Evolutionary conservation across 2,113 vertebrate species (phyloP), one percentile per base, ranked within the genome.

Genomic region (Megaleporinus macrocephalus): DNA sequence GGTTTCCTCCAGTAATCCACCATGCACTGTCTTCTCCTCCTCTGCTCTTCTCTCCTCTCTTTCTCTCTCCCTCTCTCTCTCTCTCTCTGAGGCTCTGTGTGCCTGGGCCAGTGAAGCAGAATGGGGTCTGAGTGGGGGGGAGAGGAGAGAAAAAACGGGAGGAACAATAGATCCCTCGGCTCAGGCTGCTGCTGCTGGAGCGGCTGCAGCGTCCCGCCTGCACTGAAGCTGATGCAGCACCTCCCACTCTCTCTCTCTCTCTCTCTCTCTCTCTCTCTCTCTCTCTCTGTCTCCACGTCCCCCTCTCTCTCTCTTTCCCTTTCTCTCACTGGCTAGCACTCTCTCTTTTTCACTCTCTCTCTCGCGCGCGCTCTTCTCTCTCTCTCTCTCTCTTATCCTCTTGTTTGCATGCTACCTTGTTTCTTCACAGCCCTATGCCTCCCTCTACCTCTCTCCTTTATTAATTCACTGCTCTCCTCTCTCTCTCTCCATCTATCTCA

Each of bases 161-260:
- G 91, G 92, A 94, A 94, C 93, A 94, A 94, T 93, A 90, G 93
- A 92, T 86, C 86, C 83, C 85, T 81, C 85, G 89, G 82, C 86
- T 89, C 88, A 89, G 91, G 84, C 88, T 90, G 83, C 85, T 89
- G 89, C 89, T 91, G 84, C 87, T 90, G 83, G 81, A 86, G 79
- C 86, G 88, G 79, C 81, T 90, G 73, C 80, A 80, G 86, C 80
- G 63, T 88, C 80, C 87, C 84, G 86, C 90, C 89, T 89, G 81
- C 87, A 86, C 89, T 61, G 90, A 61, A 86, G 82, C 89, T 88
- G 88, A 91, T 92, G 90, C 92, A 91, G 88, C 89, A 66, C 86
- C 83, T 80, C 83, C 83, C 85, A 49, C 80, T 85, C 81, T 24
- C 59, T 65, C 78, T 62, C 73, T n/a, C 90, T 85, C 88, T 83